Base-by-base conservation (phyloP, 2,113 vertebrate genomes). In the Lophotis ruficrista region DNA sequence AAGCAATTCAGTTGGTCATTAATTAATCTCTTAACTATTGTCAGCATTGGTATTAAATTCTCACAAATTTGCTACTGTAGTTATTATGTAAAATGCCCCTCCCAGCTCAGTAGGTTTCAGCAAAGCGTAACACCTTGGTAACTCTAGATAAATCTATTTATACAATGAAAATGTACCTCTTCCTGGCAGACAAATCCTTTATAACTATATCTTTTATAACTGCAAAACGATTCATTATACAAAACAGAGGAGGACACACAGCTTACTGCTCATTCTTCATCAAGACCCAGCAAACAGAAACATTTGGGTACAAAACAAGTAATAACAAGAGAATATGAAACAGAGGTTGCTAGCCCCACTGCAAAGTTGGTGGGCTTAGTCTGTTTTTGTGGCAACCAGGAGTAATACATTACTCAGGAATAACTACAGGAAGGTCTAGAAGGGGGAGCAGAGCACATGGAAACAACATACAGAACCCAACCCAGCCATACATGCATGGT, bases 111-210 rank as follows among this genome's bases (percentile, higher is more conserved):
- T 54, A 81, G 51, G 56, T 73, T 94, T 94, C 87, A 94, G 72
- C n/a, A 93, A 94, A 94, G n/a, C 3, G 0, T 58, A 94, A 78
- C 81, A 89, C 77, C 87, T 92, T 90, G 72, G 89, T 95, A 81
- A 78, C 41, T 87, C 64, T n/a, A 78, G 64, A 93, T 81, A 87
- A 91, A 93, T 91, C 72, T 94, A 78, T 94, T 93, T 89, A 84
- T 73, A 81, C 80, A 89, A 84, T 43, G 83, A 80, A 89, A 89
- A 87, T 78, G 13, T 51, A 75, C 37, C 31, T 87, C 73, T 82
- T 83, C 51, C 83, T 78, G 77, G 47, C 69, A 87, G 83, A 65
- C 24, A 93, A 94, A 75, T 91, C 50, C 71, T 57, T 71, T 86
- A 48, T 71, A 89, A 89, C 35, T 50, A 73, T 75, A 69, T 51